These are phyloP conservation scores for Balearica regulorum DNA, from an alignment of 2,797 vertebrate genomes.

Conservation along the genomic window DNA sequence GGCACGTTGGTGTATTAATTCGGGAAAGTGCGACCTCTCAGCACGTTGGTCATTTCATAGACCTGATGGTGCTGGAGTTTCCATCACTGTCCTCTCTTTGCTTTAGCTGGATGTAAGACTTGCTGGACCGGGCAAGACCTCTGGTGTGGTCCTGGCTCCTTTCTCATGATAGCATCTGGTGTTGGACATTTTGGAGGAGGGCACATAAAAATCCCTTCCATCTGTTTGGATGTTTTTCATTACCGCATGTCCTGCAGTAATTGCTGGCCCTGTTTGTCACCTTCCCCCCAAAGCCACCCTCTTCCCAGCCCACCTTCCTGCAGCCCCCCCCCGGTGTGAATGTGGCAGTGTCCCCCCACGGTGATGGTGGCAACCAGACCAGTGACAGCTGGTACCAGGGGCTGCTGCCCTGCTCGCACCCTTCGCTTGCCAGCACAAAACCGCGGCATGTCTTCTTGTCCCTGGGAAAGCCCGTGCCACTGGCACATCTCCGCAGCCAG, in stretches of 20 bases:
- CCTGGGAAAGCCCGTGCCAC: accelerated
- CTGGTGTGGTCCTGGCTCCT: not conserved
- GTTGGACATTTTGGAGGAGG: not conserved
- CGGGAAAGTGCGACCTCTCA: not conserved
- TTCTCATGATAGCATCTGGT: not conserved
- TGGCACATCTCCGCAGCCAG: not conserved
- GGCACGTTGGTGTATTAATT: not conserved
- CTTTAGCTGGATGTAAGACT: not conserved
- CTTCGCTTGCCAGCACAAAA: not conserved
- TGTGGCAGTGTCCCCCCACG: not conserved
- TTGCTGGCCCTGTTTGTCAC: not conserved
- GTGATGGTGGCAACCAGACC: not conserved
- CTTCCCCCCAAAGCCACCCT: not conserved
- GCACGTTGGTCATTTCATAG: not conserved
- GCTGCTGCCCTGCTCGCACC: not conserved
- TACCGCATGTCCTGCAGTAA: accelerated
- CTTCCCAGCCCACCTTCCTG: not conserved
- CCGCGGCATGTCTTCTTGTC: not conserved
- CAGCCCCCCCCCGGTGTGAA: not conserved
- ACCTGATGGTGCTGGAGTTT: not conserved
- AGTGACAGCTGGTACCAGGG: accelerated
- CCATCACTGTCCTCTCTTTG: not conserved
- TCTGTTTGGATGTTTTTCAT: not conserved
- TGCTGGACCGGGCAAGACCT: not conserved
- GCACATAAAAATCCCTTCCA: not conserved